Conservation (phyloP, 2,888 invertebrate species). For the Nymphalis polychloros region DNA sequence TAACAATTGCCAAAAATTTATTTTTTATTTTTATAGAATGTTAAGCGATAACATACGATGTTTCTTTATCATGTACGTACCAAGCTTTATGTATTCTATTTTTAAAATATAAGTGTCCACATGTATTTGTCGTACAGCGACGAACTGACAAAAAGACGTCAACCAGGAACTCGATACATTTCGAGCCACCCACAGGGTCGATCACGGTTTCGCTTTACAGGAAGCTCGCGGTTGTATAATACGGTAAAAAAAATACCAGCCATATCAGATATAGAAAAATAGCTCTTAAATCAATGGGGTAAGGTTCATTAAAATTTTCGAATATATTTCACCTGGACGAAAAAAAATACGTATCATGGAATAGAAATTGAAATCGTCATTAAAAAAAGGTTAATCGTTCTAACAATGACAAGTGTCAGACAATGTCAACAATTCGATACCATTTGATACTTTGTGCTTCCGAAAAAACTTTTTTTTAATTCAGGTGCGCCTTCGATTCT, state of each 20-base stretch:
- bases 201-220: conserved; percentile 69
- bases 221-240: conserved; percentile 71
- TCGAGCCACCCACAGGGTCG: conserved; percentile 63
- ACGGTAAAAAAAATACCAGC: conserved; percentile 51
- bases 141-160: conserved; percentile 41
- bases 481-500: background rate
- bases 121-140: conserved; percentile 5
- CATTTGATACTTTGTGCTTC: conserved; percentile 22
- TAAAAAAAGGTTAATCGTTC: conserved; percentile 19
- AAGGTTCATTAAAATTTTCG: conserved; percentile 16
- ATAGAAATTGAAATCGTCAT: conserved; percentile 13
- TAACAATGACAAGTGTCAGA: conserved; percentile 11
- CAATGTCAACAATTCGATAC: conserved; percentile 12
- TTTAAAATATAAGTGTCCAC: conserved; percentile 10
- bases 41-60: too few species aligned
- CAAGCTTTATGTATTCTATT: background rate
- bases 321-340: background rate
- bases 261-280: conserved; percentile 41
- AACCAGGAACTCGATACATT: conserved; percentile 59
- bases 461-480: background rate
- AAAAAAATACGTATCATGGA: background rate
- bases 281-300: conserved; percentile 39
- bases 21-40: too few species aligned
- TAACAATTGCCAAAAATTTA: too few species aligned
- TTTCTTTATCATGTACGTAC: too few species aligned